Evolutionary conservation across 2,113 vertebrate genomes (phyloP), one percentile per base, ranked within the genome.

Genomic region (Apaloderma vittatum): DNA sequence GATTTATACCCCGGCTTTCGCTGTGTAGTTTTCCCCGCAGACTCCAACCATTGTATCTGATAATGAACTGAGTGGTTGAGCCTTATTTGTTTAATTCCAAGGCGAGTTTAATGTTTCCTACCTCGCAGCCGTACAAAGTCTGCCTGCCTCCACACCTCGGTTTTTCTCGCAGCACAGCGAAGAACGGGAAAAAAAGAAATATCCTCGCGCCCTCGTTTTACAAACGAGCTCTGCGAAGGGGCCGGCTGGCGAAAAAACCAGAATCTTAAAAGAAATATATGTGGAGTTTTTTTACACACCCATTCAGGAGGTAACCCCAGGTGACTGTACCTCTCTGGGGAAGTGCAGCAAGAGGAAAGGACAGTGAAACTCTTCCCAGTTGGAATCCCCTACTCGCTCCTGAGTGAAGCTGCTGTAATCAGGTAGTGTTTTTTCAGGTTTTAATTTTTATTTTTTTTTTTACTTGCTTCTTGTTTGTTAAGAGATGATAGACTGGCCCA

Each of bases 21-120:
- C 88, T 71, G 40, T 49, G 36, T 6, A 30, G 79, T 59, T 79
- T 75, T 92, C 71, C 91, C 86, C 0, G 0, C 91, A 94, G 86
- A 68, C 78, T 91, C 26, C 67, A 63, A 32, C 91, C 79, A 15
- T 73, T 22, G 76, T 29, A 80, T 93, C 86, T 86, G 86, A 91
- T 91, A 92, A 91, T 6, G 63, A 92, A 57, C 63, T 15, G 2
- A 65, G 72, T 3, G 59, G 82, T 77, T 88, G 89, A 88, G 63
- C 62, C 72, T 65, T 37, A 83, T 86, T 95, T 94, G 67, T 62
- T 96, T 91, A 91, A 88, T 93, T 93, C 36, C 32, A 46, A 83
- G 54, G 10, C 13, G 7, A 65, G 75, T 61, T 93, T 75, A 91
- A 26, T 70, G 21, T 66, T 96, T 93, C 86, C 83, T 52, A 13